Percentiles rank a stretch among this genome's conserved stretches.
Evolutionary conservation across 2,797 vertebrate genomes (phyloP).

Genomic region (Notolepis coatsorum): DNA sequence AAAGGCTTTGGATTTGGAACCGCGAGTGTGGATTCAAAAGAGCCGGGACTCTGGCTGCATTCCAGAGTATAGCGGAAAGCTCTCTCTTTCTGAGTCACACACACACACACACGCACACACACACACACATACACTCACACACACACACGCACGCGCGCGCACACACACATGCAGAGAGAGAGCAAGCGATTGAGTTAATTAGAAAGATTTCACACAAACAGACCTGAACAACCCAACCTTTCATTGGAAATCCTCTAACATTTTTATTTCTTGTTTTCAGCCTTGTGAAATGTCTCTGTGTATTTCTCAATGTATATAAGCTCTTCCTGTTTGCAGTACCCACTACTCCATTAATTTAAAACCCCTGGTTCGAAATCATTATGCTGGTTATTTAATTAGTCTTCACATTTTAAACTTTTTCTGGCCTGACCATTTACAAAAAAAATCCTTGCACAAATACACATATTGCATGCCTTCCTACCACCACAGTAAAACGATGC

Average conservation of each 20-base stretch:
- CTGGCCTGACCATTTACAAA: constrained; percentile 31
- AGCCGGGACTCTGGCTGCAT: constrained; percentile 86
- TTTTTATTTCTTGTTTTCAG: constrained; percentile 58
- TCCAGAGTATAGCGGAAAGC: constrained; percentile 89
- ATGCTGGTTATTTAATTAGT: constrained; percentile 42
- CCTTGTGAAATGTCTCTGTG: constrained; percentile 30
- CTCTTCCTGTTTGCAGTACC: constrained; percentile 44
- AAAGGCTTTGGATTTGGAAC: constrained; percentile 94
- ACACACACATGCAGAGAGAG: constrained; percentile 10
- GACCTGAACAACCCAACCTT: constrained; percentile 63
- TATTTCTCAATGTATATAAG: constrained; percentile 38
- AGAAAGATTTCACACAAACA: constrained; percentile 70
- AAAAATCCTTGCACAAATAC: no score
- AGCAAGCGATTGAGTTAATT: constrained; percentile 55
- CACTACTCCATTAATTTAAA: constrained; percentile 14
- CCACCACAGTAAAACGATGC: no score
- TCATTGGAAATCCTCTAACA: constrained; percentile 52
- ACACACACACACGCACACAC: constrained; percentile 28
- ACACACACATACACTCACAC: constrained; percentile 39
- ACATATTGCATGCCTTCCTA: no score
- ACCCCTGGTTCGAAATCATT: constrained; percentile 59
- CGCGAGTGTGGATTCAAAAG: constrained; percentile 87
- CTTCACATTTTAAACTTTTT: background rate
- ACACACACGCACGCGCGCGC: constrained; percentile 19
- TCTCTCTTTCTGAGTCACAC: constrained; percentile 61